Base-by-base conservation (phyloP, 2,888 invertebrate species). In the Rhorus exstirpatorius region DNA sequence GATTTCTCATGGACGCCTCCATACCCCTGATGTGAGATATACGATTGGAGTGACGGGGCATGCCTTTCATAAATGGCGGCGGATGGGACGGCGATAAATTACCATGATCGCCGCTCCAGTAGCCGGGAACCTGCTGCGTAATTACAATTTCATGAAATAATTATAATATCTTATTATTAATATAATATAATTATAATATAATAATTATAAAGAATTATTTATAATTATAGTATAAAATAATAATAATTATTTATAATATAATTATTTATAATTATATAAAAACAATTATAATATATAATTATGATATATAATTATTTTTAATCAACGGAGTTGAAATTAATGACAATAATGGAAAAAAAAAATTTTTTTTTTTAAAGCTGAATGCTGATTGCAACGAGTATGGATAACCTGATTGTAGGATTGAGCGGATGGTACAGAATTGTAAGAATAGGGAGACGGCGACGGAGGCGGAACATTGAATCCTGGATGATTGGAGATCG, bases 41-140 rank as follows among this genome's bases (percentile, higher is more conserved):
- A 84, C 92, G 89, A 55, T 86, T 90, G 6, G 86, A 80, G 76
- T 90, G 86, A 58, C 79, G 87, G n/a, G 90, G 86, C 53, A 91
- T 88, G n/a, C 90, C 89, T 83, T 93, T 93, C 82, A 93, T 88
- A 53, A 92, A 92, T 8, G 92, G 91, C 3, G 90, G 89, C 14
- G 89, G 88, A 31, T 90, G 90, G 4, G 90, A 82, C 21, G 88
- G 60, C 17, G 84, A 58, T 12, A 85, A 55, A 53, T 85, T 85
- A n/a, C 89, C 84, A 72, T 89, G 88, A 35, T 93, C 92, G 12
- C 88, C 88, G 44, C 90, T 88, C 93, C 93, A 93, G 26, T 85
- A 86, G 14, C 83, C 77, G 1, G 83, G 70, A 10, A 86, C 81
- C 81, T 84, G 70, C 31, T n/a, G n/a, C 8, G 26, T 67, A n/a